These are phyloP conservation scores for Chromobotia macracanthus DNA, from an alignment of 2,797 vertebrate genomes.

Conservation along the genomic window DNA sequence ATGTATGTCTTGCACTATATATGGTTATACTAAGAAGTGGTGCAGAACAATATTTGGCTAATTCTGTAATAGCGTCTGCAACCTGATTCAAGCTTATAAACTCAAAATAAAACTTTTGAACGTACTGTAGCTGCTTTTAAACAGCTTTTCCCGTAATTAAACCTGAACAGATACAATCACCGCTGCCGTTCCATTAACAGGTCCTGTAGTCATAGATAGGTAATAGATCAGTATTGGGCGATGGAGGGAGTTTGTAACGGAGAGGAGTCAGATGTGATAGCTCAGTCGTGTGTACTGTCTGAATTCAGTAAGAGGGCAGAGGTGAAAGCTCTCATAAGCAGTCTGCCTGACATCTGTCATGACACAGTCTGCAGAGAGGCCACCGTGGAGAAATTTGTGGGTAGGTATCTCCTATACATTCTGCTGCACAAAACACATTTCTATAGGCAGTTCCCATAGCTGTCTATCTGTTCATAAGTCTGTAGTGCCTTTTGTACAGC, in stretches of 20 bases:
- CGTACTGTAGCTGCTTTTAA: not conserved
- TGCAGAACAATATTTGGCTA: not conserved
- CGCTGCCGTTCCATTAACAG: not conserved
- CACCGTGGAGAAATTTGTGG: slow-evolving; percentile 79
- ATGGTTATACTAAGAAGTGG: not conserved
- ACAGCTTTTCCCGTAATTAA: not conserved
- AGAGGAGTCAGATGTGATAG: slow-evolving; percentile 66
- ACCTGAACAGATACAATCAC: not conserved
- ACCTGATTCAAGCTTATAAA: not conserved
- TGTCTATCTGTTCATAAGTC: too few species aligned
- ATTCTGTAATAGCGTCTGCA: not conserved
- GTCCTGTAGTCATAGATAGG: slow-evolving; percentile 35
- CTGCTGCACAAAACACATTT: not conserved
- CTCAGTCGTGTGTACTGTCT: slow-evolving; percentile 72
- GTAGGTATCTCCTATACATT: slow-evolving; percentile 68
- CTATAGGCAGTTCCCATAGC: not conserved
- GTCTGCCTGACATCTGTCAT: slow-evolving; percentile 70
- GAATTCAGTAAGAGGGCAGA: slow-evolving; percentile 84
- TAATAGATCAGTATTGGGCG: slow-evolving; percentile 1
- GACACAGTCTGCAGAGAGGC: slow-evolving; percentile 72
- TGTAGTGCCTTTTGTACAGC: too few species aligned
- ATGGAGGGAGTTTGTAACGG: slow-evolving; percentile 49
- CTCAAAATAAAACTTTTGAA: not conserved
- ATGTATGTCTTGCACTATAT: not conserved
- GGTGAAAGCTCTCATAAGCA: slow-evolving; percentile 74